Base-by-base conservation (phyloP, 2,888 invertebrate species). In the Pilophorus perplexus region DNA sequence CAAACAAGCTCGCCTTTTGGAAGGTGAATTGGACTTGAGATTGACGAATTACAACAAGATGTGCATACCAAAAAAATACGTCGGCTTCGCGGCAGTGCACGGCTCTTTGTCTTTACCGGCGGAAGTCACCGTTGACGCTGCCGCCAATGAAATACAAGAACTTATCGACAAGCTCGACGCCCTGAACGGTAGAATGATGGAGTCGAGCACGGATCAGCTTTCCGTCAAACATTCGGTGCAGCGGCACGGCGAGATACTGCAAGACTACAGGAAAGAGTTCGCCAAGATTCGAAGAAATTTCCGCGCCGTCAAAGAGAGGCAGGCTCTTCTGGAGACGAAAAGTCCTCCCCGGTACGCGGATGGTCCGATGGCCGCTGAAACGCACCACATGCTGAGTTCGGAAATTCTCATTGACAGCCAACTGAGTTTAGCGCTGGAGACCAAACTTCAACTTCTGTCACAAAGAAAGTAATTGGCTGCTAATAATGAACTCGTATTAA, bases 181-280 rank as follows among this genome's bases (percentile, higher is more conserved):
- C 20, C 44, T 44, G 20, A 44, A 44, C 20, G 44, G 20, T 2
- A 23, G 23, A 44, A 16, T 44, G 20, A 22, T 23, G 20, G n/a
- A 2, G 3, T 2, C 23, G 20, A 20, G 10, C 16, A 44, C 4
- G 22, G 44, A 20, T 22, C 10, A 44, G 16, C 10, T 44, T 20
- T 18, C 44, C n/a, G 44, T 18, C 1, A 20, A 92, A 75, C 97
- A 97, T 77, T 97, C 95, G 0, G 82, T 97, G 71, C 93, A 96
- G 77, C 82, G 98, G 59, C 98, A 99, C 75, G 84, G 92, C 73
- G 98, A 98, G 78, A 98, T 99, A 74, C 82, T 98, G 37, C 89
- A 88, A 78, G 96, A 97, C 75, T 93, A 98, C 76, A 87, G 88
- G 46, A 86, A 93, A 74, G 97, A 98, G 79, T 98, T 92, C 75